Conservation (phyloP, 2,797 vertebrate genomes). For the Apogon talboti region DNA sequence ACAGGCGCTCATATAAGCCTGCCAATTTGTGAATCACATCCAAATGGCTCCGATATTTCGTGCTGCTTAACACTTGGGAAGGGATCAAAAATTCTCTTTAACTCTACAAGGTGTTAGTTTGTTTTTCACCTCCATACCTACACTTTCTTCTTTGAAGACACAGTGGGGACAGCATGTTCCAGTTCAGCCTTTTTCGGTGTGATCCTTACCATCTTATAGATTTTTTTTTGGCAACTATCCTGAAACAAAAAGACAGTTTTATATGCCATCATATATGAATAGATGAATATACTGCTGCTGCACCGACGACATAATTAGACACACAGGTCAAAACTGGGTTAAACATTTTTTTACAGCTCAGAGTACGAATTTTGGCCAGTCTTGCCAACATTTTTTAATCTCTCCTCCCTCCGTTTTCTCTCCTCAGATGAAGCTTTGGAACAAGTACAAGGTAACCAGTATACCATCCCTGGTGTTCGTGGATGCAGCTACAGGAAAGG, state of each 20-base stretch:
- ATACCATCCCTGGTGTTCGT: conserved; percentile 98
- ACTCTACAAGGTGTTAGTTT: not conserved
- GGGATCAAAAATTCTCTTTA: conserved; percentile 11
- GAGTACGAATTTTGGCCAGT: not conserved
- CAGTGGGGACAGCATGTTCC: conserved; percentile 32
- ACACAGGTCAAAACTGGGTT: not conserved
- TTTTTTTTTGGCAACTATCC: conserved; percentile 22
- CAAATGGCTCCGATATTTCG: conserved; percentile 35
- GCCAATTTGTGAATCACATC: conserved; percentile 24
- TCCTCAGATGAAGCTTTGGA: conserved; percentile 96
- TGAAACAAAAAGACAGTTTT: conserved; percentile 34
- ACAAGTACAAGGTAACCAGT: conserved; percentile 98
- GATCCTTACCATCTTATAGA: conserved; percentile 56
- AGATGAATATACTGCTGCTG: conserved; percentile 4
- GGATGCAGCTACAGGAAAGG: conserved; percentile 91
- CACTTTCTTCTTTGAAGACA: conserved; percentile 39
- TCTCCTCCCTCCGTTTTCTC: conserved; percentile 9
- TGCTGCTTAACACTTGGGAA: conserved; percentile 10
- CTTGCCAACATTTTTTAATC: conserved; percentile 5
- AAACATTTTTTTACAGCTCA: conserved; percentile 27
- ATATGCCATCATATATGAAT: conserved; percentile 28
- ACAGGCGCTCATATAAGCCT: conserved; percentile 29
- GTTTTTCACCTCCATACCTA: conserved; percentile 13
- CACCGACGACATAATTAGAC: conserved; percentile 6
- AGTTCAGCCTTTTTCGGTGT: conserved; percentile 57